Base-by-base conservation (phyloP, 1,140 invertebrate species). In the Drosophila rhopaloa region DNA sequence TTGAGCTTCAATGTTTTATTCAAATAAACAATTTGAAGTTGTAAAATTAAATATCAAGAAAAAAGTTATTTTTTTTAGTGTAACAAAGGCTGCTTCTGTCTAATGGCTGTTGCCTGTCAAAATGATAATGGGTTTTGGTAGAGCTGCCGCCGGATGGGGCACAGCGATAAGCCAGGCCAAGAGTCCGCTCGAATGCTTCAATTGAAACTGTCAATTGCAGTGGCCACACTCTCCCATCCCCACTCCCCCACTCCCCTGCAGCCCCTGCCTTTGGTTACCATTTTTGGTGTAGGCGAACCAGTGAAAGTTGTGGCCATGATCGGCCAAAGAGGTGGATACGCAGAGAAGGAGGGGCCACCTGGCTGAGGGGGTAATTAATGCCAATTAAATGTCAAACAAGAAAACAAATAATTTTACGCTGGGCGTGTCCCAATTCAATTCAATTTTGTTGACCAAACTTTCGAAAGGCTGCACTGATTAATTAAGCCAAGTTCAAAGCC, bases 361-460 rank as follows among this genome's bases (percentile, higher is more conserved):
- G 50, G 27, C 46, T 55, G 47, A 38, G 56, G 63, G 73, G 76
- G 76, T 84, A 89, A 88, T 84, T 88, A 89, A 88, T 77, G 84
- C 84, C 80, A 89, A 89, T 89, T 89, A 83, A 84, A 81, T 89
- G 84, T 89, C 84, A 88, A 80, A 62, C 74, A 82, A 79, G 47
- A 58, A 68, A 62, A 63, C 51, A 66, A 70, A 58, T 60, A 79
- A 63, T 59, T 67, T 76, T 71, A 47, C 44, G 59, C 56, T 73
- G 66, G 79, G 75, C 75, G 79, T 71, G 71, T 76, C 63, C 63
- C 63, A n/a, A 74, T 56, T 65, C 79, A 75, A 81, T 79, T 76
- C 41, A 16, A 57, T 71, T 27, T 57, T 16, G 73, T 60, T 89
- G 77, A 66, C 84, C 83, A 65, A 84, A 86, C 83, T 86, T 86